Base-by-base conservation (phyloP, 2,113 vertebrate species). In the Eurypyga helias region DNA sequence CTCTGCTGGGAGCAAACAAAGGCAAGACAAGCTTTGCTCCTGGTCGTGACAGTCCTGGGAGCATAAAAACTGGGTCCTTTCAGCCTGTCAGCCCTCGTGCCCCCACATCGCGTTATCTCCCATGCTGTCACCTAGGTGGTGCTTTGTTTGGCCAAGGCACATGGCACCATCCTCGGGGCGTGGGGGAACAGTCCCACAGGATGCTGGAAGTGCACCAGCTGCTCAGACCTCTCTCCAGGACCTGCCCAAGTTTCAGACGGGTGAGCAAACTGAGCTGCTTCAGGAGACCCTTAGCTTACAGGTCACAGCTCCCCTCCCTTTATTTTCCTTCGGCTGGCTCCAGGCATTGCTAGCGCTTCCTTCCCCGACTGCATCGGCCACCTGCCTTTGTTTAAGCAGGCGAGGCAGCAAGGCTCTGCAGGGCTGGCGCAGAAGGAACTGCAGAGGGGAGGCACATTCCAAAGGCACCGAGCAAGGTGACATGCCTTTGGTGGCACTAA, bases 311-410 rank as follows among this genome's bases (percentile, higher is more conserved):
- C 72, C 81, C 77, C 81, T 4, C 11, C 6, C 3, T 87, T 49
- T 55, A 5, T 70, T 62, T 62, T 66, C 90, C 43, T 26, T 43
- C 21, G 76, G 24, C 7, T 3, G 41, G 65, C 64, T 57, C 26
- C 0, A 7, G 18, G 24, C 33, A 20, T 17, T 0, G 0, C 58
- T 19, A 11, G 36, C 0, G 1, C 60, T 82, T 62, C 80, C 83
- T 66, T 65, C 6, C 1, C 29, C 0, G 0, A 11, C 36, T 18
- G 5, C 43, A 12, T 48, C 7, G 45, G 38, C 89, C 91, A 81
- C 36, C 77, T 75, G 87, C 60, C 57, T 65, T 49, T 94, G 93
- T 84, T 89, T 78, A 57, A 82, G 66, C 54, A 93, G 83, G 72
- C 0, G 0, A 58, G 60, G 58, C n/a, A 31, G 21, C 0, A 8